Percentiles rank a stretch among this genome's conserved stretches.
Conservation (phyloP, 2,888 invertebrate genomes). For the Colostygia pectinataria region DNA sequence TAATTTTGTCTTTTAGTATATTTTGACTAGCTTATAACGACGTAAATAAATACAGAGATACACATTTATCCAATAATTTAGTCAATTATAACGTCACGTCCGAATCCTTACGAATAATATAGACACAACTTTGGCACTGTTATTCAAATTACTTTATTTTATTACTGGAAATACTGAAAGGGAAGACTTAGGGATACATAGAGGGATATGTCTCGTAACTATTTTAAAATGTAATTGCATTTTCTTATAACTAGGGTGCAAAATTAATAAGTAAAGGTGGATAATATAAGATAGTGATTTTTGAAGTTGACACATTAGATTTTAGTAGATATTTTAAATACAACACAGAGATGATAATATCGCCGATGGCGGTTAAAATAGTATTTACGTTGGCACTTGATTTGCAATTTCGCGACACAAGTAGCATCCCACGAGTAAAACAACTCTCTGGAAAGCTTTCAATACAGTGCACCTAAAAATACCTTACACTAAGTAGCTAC, state of each 20-base stretch:
- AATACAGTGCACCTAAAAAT: constrained; percentile 72
- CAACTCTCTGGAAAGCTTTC: constrained; percentile 61
- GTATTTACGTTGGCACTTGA: constrained; percentile 68
- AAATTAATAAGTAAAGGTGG: constrained; percentile 70
- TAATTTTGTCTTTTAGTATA: constrained; percentile 63
- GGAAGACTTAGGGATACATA: constrained; percentile 72
- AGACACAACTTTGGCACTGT: constrained; percentile 78
- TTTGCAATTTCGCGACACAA: constrained; percentile 63
- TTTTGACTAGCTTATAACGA: constrained; percentile 71
- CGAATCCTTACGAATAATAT: constrained; percentile 47
- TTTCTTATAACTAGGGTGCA: constrained; percentile 74
- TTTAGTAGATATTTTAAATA: constrained; percentile 31
- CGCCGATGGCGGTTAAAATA: constrained; percentile 19
- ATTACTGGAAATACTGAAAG: constrained; percentile 70
- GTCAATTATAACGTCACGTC: constrained; percentile 48
- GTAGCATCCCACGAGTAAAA: constrained; percentile 48
- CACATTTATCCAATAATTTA: constrained; percentile 45
- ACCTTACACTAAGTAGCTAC: constrained; percentile 64
- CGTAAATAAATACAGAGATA: constrained; percentile 51
- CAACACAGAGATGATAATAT: constrained; percentile 20
- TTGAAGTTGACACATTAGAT: constrained; percentile 35
- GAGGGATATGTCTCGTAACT: constrained; percentile 72
- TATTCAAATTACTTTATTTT: constrained; percentile 54
- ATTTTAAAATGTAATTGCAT: constrained; percentile 56
- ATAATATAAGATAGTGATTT: constrained; percentile 50